These are phyloP conservation scores for Trematocara unimaculatum DNA, from an alignment of 2,113 vertebrate species.

Conservation along the genomic window DNA sequence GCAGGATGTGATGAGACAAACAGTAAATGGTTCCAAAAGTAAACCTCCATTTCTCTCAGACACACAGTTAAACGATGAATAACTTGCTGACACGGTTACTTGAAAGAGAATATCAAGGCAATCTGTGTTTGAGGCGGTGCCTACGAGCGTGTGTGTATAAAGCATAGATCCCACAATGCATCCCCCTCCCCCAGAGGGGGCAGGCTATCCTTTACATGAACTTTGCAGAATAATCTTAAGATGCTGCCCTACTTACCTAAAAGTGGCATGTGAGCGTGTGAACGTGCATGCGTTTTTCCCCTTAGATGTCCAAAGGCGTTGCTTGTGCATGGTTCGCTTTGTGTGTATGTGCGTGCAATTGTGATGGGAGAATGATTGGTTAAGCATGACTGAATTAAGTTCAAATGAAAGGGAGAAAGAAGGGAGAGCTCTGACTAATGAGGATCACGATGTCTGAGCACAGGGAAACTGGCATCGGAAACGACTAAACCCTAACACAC, in stretches of 20 bases:
- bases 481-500: not conserved
- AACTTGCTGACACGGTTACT: not conserved
- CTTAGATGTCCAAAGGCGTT: conserved; percentile 2
- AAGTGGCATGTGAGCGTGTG: not conserved
- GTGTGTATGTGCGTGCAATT: not conserved
- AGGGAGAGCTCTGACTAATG: conserved; percentile 21
- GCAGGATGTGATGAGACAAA: not conserved
- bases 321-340: not conserved
- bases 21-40: not conserved
- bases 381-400: conserved; percentile 49
- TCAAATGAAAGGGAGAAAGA: not conserved
- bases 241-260: conserved; percentile 56
- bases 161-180: conserved; percentile 12
- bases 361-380: conserved; percentile 10
- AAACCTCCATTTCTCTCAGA: not conserved
- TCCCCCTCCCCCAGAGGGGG: conserved; percentile 56
- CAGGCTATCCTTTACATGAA: conserved; percentile 50
- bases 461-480: not conserved
- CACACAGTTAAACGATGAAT: not conserved
- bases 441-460: conserved; percentile 47
- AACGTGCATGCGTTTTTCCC: not conserved
- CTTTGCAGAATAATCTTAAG: conserved; percentile 16
- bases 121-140: not conserved
- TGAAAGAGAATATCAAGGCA: conserved; percentile 35
- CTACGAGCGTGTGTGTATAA: not conserved